Evolutionary conservation across 2,888 invertebrate genomes (phyloP).

Genomic region (Chloromyia formosa): DNA sequence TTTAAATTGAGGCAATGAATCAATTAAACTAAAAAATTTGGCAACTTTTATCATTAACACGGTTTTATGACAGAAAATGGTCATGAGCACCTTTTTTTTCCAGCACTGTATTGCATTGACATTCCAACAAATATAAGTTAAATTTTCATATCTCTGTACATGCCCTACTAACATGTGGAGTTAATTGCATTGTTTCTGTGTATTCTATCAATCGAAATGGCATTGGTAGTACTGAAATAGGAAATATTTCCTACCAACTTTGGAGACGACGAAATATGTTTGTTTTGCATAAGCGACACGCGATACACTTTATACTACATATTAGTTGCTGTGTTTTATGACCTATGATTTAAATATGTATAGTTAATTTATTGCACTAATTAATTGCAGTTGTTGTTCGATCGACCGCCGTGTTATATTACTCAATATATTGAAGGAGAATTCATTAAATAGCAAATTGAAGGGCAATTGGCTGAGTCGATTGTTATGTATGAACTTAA

Average conservation of each 20-base stretch:
- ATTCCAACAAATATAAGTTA: too few species aligned
- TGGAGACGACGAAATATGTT: not conserved
- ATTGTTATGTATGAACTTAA: not conserved
- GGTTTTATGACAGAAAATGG: too few species aligned
- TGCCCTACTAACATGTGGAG: not conserved
- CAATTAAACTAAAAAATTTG: too few species aligned
- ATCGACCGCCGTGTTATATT: not conserved
- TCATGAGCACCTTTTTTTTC: too few species aligned
- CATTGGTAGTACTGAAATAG: not conserved
- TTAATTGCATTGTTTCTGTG: not conserved
- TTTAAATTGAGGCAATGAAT: too few species aligned
- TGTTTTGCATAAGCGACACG: not conserved
- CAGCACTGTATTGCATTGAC: too few species aligned
- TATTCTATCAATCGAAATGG: slow-evolving; percentile 4
- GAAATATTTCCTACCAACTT: not conserved
- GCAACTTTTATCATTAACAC: too few species aligned
- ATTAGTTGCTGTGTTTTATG: not conserved
- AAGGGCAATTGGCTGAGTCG: not conserved
- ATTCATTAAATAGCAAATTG: not conserved
- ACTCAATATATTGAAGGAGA: not conserved
- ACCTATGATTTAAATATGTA: not conserved
- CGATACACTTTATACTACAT: not conserved
- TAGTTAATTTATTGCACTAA: not conserved
- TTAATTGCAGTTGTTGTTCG: not conserved
- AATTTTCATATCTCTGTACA: too few species aligned